Percentiles rank a stretch among this genome's conserved stretches.
These are phyloP conservation scores for Numenius arquata DNA, from an alignment of 2,113 vertebrate genomes.

Conservation along the genomic window DNA sequence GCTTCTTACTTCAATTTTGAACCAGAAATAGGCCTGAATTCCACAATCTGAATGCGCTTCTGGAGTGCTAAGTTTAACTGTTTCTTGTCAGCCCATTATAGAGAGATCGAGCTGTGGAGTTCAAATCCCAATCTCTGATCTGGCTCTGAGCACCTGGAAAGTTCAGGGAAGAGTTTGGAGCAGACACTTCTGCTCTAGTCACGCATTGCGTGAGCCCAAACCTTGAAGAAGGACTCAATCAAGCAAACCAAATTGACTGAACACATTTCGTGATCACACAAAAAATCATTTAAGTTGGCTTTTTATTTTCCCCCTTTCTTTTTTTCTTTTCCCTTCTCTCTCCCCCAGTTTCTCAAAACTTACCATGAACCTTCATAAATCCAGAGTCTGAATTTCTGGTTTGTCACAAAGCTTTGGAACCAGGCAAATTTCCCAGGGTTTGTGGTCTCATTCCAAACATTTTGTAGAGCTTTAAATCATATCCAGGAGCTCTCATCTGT, in stretches of 20 bases:
- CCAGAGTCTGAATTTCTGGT: not conserved
- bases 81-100: not conserved
- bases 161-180: not conserved
- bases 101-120: not conserved
- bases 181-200: not conserved
- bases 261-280: not conserved
- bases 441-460: conserved; percentile 26
- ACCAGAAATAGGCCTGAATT: not conserved
- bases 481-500: not conserved
- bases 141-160: not conserved
- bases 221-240: not conserved
- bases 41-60: not conserved
- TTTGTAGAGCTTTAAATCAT: not conserved
- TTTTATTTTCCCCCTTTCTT: not conserved
- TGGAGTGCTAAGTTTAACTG: not conserved
- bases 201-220: not conserved
- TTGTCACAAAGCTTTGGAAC: not conserved
- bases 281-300: not conserved
- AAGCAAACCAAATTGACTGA: not conserved
- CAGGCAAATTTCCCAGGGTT: not conserved
- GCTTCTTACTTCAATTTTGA: not conserved
- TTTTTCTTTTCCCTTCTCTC: rapidly evolving
- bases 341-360: not conserved
- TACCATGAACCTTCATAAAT: not conserved
- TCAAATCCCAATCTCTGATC: not conserved